Conservation (phyloP, 2,888 invertebrate genomes). For the Drosophila fungiperda region DNA sequence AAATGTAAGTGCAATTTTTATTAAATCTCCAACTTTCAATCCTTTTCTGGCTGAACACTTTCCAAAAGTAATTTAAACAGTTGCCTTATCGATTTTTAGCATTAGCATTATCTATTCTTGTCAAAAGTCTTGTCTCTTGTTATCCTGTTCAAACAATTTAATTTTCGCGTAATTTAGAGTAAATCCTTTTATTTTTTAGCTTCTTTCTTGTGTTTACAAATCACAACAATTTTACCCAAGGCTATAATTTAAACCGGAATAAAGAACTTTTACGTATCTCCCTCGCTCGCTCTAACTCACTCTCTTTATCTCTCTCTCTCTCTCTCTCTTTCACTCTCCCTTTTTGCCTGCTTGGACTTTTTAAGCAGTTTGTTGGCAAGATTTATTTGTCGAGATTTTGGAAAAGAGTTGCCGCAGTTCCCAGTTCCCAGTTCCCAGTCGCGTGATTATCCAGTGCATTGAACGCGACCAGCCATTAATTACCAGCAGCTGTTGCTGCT, state of each 20-base stretch:
- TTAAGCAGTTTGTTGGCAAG: constrained; percentile 57
- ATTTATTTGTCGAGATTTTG: constrained; percentile 76
- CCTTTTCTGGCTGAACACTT: background rate
- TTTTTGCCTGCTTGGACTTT: constrained; percentile 15
- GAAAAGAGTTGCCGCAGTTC: constrained; percentile 67
- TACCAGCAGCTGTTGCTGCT: constrained; percentile 73
- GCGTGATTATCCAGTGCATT: constrained; percentile 80
- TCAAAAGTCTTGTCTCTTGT: background rate
- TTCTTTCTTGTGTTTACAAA: constrained; percentile 40
- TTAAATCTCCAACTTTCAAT: background rate
- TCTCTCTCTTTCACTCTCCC: background rate
- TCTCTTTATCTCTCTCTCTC: background rate
- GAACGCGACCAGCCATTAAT: constrained; percentile 78
- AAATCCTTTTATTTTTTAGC: constrained; percentile 21
- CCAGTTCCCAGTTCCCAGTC: constrained; percentile 54
- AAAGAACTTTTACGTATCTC: constrained; percentile 46
- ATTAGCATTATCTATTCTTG: background rate
- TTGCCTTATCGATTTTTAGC: background rate
- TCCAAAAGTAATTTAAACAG: too few species aligned
- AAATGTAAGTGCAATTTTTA: too few species aligned
- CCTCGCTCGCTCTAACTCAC: background rate
- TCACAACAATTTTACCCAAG: constrained; percentile 58
- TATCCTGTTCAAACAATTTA: constrained; percentile 28
- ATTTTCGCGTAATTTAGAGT: constrained; percentile 15
- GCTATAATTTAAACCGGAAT: constrained; percentile 65